These are phyloP conservation scores for Tokudaia tokunoshimensis DNA, from an alignment of 2,797 vertebrate genomes.

Conservation along the genomic window DNA sequence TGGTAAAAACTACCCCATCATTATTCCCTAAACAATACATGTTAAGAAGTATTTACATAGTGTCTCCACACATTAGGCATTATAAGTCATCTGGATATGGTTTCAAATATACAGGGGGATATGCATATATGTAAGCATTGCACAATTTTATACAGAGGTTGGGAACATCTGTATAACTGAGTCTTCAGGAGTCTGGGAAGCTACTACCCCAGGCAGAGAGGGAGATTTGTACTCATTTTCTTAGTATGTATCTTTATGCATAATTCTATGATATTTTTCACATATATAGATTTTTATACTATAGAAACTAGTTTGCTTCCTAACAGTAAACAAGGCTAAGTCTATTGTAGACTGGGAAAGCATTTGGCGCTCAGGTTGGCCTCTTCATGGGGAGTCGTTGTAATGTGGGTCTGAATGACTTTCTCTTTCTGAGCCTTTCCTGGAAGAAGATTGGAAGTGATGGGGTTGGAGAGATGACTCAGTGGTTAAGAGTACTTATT, in stretches of 20 bases:
- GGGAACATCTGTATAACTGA: background rate
- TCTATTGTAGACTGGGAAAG: background rate
- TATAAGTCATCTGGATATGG: background rate
- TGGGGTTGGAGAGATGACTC: background rate
- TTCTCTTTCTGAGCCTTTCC: background rate
- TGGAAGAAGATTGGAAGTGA: background rate
- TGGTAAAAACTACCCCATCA: too few relatives aligned
- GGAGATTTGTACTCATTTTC: background rate
- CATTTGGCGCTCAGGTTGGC: background rate
- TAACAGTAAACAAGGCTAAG: background rate
- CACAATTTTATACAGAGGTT: background rate
- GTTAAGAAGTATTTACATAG: background rate
- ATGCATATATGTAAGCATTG: background rate
- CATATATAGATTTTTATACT: background rate
- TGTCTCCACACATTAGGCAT: background rate
- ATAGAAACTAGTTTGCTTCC: background rate
- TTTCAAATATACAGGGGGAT: background rate
- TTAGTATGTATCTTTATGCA: background rate
- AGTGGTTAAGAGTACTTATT: background rate
- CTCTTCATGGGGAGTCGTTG: background rate
- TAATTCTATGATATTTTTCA: background rate
- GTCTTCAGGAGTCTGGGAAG: background rate
- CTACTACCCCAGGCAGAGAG: background rate
- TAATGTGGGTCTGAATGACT: background rate
- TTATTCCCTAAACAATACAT: background rate